Evolutionary conservation across 2,113 vertebrate species (phyloP).

Genomic region (Manacus vitellinus): DNA sequence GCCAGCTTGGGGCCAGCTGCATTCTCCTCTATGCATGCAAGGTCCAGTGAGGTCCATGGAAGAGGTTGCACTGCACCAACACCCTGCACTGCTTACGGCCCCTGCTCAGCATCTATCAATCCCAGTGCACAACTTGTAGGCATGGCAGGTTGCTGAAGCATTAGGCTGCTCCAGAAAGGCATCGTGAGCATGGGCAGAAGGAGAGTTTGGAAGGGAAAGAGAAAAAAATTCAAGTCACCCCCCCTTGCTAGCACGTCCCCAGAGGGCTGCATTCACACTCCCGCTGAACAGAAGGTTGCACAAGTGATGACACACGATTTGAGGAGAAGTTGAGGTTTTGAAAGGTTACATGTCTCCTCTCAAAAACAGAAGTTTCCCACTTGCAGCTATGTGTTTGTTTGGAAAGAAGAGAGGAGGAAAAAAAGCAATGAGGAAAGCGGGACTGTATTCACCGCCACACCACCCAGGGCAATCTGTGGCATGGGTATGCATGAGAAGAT

Average conservation of each 20-base stretch:
- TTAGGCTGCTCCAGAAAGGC: not conserved
- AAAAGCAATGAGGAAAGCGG: not conserved
- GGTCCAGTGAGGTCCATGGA: not conserved
- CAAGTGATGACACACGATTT: not conserved
- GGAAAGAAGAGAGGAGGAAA: not conserved
- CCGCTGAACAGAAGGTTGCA: constrained; percentile 32
- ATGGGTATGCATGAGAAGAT: rapidly evolving
- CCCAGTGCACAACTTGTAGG: not conserved
- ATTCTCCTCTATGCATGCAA: not conserved
- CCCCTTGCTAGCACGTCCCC: not conserved
- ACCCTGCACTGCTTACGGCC: rapidly evolving
- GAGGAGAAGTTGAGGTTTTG: constrained; percentile 9
- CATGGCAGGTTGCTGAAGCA: not conserved
- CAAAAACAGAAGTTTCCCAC: constrained; percentile 2
- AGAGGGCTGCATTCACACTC: constrained; percentile 37
- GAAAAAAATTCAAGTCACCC: not conserved
- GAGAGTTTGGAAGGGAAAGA: not conserved
- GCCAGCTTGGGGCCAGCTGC: not conserved
- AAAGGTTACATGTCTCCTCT: constrained; percentile 10
- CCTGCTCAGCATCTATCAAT: not conserved
- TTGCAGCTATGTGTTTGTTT: not conserved
- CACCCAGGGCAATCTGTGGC: not conserved
- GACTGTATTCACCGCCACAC: rapidly evolving
- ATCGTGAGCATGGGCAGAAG: not conserved
- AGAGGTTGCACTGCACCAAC: rapidly evolving